Conservation (phyloP, 1,140 invertebrate species). For the Copidosoma floridanum region DNA sequence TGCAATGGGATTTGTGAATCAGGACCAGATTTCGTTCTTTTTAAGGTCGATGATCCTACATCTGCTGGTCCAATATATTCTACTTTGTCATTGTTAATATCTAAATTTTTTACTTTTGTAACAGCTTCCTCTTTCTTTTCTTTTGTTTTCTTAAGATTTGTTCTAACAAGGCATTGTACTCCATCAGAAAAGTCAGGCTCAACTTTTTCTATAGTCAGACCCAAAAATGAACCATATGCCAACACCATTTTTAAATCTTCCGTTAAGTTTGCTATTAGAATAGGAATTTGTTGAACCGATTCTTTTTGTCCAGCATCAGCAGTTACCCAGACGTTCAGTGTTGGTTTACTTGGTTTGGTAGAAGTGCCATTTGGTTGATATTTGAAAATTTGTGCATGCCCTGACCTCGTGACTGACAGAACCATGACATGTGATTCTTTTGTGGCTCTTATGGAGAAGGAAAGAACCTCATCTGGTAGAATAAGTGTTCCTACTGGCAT, state of each 20-base stretch:
- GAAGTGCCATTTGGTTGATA: constrained; percentile 71
- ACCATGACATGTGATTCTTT: constrained; percentile 40
- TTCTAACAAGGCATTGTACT: constrained; percentile 60
- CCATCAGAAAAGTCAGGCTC: constrained; percentile 60
- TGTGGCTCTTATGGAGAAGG: constrained; percentile 42
- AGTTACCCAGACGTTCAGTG: constrained; percentile 67
- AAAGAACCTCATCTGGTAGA: constrained; percentile 48
- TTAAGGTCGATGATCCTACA: constrained; percentile 34
- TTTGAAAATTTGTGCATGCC: constrained; percentile 74
- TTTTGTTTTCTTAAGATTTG: constrained; percentile 52
- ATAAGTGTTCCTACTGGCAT: constrained; percentile 52
- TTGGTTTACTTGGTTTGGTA: constrained; percentile 71
- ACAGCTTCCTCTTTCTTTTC: constrained; percentile 46
- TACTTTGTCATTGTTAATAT: constrained; percentile 40
- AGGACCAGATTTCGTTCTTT: constrained; percentile 51
- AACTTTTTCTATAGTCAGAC: constrained; percentile 67
- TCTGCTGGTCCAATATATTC: constrained; percentile 28
- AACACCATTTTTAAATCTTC: constrained; percentile 57
- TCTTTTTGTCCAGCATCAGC: constrained; percentile 57
- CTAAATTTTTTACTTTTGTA: constrained; percentile 54
- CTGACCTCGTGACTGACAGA: constrained; percentile 67
- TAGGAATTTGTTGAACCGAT: constrained; percentile 58
- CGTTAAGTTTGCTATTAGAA: constrained; percentile 53
- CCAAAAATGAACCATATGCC: constrained; percentile 58
- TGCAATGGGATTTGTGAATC: constrained; percentile 73